Evolutionary conservation across 2,797 vertebrate species (phyloP).

Genomic region (Acanthis flammea): DNA sequence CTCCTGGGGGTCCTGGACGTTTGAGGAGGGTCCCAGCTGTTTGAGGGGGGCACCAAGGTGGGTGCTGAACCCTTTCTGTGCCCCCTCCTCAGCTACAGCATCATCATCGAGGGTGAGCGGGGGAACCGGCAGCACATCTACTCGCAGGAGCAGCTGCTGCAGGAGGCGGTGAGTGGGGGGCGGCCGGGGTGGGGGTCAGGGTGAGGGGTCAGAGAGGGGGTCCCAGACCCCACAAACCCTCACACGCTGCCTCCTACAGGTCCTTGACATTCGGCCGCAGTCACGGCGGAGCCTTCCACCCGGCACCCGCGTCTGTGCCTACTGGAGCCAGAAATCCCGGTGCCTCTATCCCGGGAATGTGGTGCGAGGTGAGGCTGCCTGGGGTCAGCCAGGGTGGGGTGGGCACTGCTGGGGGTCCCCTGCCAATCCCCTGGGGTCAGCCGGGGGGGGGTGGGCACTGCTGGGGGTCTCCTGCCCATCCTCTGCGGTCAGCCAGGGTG

Average conservation of each 20-base stretch:
- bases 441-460: too few species aligned
- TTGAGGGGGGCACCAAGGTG: accelerated
- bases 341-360: slow-evolving; percentile 93
- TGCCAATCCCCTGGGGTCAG: too few species aligned
- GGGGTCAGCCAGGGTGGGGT: neutral
- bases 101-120: slow-evolving; percentile 91
- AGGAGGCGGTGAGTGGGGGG: slow-evolving; percentile 87
- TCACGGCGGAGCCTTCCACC: slow-evolving; percentile 83
- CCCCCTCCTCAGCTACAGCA: slow-evolving; percentile 82
- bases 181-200: neutral
- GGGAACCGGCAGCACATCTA: slow-evolving; percentile 92
- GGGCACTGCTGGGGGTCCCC: too few species aligned
- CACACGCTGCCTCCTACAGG: slow-evolving; percentile 69
- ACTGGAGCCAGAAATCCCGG: slow-evolving; percentile 94
- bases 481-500: too few species aligned
- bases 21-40: accelerated
- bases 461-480: too few species aligned
- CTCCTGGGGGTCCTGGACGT: accelerated
- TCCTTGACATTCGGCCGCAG: slow-evolving; percentile 87
- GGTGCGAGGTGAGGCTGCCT: slow-evolving; percentile 79
- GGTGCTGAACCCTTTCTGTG: neutral
- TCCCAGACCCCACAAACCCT: accelerated
- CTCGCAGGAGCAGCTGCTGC: slow-evolving; percentile 91
- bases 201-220: neutral
- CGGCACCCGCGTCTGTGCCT: slow-evolving; percentile 91